Base-by-base conservation (phyloP, 1,140 invertebrate genomes). In the Metopolophium dirhodum region DNA sequence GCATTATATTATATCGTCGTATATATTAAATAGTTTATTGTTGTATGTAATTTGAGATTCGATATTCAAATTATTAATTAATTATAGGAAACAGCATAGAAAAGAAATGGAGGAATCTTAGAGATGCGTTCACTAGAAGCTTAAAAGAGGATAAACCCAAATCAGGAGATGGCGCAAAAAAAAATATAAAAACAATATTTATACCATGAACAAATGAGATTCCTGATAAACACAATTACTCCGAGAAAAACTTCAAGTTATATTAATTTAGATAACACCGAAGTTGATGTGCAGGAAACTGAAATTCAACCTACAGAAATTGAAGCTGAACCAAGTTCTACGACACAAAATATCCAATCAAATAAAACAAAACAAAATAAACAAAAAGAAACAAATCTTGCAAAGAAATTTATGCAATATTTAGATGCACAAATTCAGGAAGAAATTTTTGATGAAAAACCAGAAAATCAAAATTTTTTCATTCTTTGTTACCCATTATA, bases 361-460 rank as follows among this genome's bases (percentile, higher is more conserved):
- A 57, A 57, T 57, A 57, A 57, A 57, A 57, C 54, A 57, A 57
- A 57, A 57, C 54, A 23, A 26, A 23, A 57, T 1, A 54, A 54
- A 54, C 51, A 54, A 54, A 57, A 57, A 57, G 54, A 57, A 57
- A 57, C 54, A 57, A 57, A 57, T 57, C 54, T 57, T 57, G 54
- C 26, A 57, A 57, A 57, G 23, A 57, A 57, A 57, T 57, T 57
- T 57, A 57, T 57, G 54, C 54, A 57, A 57, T 57, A 57, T 57
- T 57, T 57, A 57, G 54, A 57, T 57, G 54, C 54, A 83, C 82
- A 83, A 89, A 89, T 23, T 35, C 47, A 89, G 22, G 37, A 30
- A 89, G 88, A 49, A 49, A 89, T n/a, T 89, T 47, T 35, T 89
- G 87, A 89, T 51, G 30, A 89, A 49, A 89, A 89, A 89, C 26